phyloP scores from a whole-genome alignment of 1,140 invertebrate species.

The Platorchestia sp. region DNA sequence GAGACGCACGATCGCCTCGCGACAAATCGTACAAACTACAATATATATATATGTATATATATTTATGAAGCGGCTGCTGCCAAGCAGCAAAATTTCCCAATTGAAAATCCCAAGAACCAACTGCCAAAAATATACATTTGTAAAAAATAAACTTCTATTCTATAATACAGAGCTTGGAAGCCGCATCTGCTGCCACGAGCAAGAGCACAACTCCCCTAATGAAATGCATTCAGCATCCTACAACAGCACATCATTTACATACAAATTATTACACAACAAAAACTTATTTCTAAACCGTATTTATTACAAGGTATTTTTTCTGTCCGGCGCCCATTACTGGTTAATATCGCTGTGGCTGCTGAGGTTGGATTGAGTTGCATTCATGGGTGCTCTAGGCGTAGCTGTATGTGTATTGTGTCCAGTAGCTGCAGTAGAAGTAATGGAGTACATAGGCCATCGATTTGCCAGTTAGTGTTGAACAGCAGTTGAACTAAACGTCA shows the following conservation, averaged over 20 bases:
- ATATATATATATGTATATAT: background rate
- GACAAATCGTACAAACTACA: background rate
- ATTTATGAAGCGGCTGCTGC: background rate
- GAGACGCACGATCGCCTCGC: background rate
- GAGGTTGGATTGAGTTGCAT: background rate
- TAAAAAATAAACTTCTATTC: conserved; percentile 28
- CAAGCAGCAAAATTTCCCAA: background rate
- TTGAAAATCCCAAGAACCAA: background rate
- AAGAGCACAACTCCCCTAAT: background rate
- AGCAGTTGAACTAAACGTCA: background rate
- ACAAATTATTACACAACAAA: conserved; percentile 16
- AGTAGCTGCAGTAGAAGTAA: background rate
- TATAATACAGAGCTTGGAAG: background rate
- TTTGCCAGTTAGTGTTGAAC: background rate
- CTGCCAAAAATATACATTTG: conserved; percentile 42
- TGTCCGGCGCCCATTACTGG: background rate
- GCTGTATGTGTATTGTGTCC: background rate
- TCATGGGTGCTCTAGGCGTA: background rate
- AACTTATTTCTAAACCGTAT: background rate
- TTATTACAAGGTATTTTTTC: background rate
- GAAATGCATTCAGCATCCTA: background rate
- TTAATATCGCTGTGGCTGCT: background rate
- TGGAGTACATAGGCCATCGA: background rate
- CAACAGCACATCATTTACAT: conserved; percentile 35
- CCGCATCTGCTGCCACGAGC: background rate